Base-by-base conservation (phyloP, 2,113 vertebrate genomes). In the Anolis carolinensis region DNA sequence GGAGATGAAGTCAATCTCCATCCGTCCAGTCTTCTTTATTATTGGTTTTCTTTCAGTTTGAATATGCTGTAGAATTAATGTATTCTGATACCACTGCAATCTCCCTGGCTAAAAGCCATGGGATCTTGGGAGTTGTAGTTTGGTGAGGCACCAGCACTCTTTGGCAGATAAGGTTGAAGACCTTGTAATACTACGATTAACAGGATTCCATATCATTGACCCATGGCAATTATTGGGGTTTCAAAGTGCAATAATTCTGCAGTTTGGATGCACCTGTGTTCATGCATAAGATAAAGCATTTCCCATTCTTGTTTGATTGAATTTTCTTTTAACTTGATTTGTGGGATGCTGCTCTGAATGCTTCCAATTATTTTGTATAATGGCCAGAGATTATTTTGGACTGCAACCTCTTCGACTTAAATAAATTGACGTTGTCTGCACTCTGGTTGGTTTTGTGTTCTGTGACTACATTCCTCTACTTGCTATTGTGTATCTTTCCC, bases 291-390 rank as follows among this genome's bases (percentile, higher is more conserved):
- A 1, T 30, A 63, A 55, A 10, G 11, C 25, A 71, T 50, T 48
- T 75, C 34, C 39, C n/a, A 25, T 44, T 16, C 20, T 78, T n/a
- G 10, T n/a, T 85, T 30, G 48, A 78, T 11, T 2, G 21, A 52
- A 3, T 68, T 27, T 68, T 27, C 62, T 65, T 23, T 18, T 23
- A 5, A 18, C 62, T 27, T 67, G 16, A 34, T 7, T 27, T 18
- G 39, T n/a, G 9, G 21, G 44, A 50, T 11, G 21, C 65, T 55
- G 63, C 25, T 78, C 83, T n/a, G 55, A 78, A 70, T 55, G 83
- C 83, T 85, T 85, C n/a, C 30, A 55, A 78, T 70, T 85, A 85
- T 85, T 85, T 85, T 85, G 83, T 78, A 78, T 78, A 67, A 78
- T 8, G 6, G 75, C 30, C 70, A 85, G 83, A 85, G 27, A 78